Conservation (phyloP, 2,797 vertebrate species). For the Graptemys geographica region DNA sequence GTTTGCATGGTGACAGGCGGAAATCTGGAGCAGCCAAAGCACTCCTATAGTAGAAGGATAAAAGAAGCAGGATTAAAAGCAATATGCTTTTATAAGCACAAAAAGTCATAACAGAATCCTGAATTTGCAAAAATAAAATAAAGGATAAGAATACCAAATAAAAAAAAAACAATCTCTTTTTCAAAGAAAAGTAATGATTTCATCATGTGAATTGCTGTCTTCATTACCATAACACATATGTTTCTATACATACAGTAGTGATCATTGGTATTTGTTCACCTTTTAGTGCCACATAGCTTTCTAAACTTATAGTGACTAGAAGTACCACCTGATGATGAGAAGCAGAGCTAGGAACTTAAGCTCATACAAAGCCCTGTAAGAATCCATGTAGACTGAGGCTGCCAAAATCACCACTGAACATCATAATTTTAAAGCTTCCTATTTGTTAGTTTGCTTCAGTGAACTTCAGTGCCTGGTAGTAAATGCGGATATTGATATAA, state of each 20-base stretch:
- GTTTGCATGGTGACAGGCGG: background rate
- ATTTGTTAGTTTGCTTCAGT: background rate
- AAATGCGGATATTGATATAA: background rate
- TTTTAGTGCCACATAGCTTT: slow-evolving; percentile 59
- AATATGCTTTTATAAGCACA: slow-evolving; percentile 32
- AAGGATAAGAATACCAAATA: slow-evolving; percentile 55
- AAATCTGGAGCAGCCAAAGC: slow-evolving; percentile 14
- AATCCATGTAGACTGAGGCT: slow-evolving; percentile 27
- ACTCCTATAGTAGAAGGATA: slow-evolving; percentile 18
- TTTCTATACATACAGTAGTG: slow-evolving; percentile 72
- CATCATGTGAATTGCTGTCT: slow-evolving; percentile 70
- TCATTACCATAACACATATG: slow-evolving; percentile 72
- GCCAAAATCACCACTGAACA: background rate
- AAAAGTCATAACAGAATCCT: slow-evolving; percentile 24
- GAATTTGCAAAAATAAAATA: slow-evolving; percentile 47
- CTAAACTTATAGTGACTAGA: slow-evolving; percentile 53
- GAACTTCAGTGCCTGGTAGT: background rate
- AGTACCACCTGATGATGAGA: slow-evolving; percentile 69
- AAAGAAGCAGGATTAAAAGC: slow-evolving; percentile 13
- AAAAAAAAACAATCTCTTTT: slow-evolving; percentile 57
- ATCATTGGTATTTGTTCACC: slow-evolving; percentile 66
- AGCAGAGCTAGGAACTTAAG: slow-evolving; percentile 57
- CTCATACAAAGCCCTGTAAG: background rate
- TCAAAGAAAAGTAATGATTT: slow-evolving; percentile 79
- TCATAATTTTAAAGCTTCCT: background rate